phyloP scores from a whole-genome alignment of 92 coral and sea anemone genomes.

The Zoanthus sansibaricus region DNA sequence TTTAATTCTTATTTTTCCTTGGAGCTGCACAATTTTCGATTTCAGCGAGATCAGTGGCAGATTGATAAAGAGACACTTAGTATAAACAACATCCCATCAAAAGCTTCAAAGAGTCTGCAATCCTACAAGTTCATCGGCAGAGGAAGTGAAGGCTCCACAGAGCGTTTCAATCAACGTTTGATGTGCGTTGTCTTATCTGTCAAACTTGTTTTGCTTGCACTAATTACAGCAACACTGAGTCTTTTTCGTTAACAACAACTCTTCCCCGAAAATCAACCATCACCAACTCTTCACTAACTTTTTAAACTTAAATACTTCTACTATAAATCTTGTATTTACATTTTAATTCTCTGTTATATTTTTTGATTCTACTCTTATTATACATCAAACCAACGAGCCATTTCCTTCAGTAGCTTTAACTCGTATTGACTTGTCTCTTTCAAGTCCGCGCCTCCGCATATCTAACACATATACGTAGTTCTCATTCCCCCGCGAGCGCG shows the following conservation, averaged over 20 bases:
- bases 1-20: too few relatives aligned
- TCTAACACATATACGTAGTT: constrained; percentile 77
- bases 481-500: constrained; percentile 85
- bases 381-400: constrained; percentile 69
- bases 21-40: too few relatives aligned
- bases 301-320: background rate
- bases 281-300: background rate
- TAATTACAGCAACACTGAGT: background rate
- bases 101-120: too few relatives aligned
- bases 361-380: background rate
- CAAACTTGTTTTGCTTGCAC: background rate
- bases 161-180: too few relatives aligned
- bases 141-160: too few relatives aligned
- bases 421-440: constrained; percentile 50
- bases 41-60: too few relatives aligned
- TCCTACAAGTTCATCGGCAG: too few relatives aligned
- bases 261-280: background rate
- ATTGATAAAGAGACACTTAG: too few relatives aligned
- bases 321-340: background rate
- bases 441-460: constrained; percentile 68
- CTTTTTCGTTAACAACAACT: background rate
- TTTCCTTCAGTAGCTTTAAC: constrained; percentile 57
- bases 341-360: background rate
- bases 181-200: too few relatives aligned
- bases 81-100: too few relatives aligned